Evolutionary conservation across 2,113 vertebrate species (phyloP).

Genomic region (Pollimyrus isidori): DNA sequence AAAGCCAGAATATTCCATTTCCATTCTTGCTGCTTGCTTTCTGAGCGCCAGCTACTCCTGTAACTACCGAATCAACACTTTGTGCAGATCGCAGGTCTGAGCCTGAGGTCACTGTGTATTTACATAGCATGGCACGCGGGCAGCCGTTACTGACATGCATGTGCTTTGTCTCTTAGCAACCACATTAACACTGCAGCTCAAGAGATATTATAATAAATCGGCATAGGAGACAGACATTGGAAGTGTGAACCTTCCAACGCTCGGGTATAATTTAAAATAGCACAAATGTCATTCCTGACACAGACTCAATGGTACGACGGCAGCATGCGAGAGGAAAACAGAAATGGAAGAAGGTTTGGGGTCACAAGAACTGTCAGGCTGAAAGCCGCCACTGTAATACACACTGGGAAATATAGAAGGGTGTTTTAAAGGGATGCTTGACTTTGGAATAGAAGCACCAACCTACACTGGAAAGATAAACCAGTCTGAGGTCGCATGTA

Average conservation of each 20-base stretch:
- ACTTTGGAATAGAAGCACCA: background rate
- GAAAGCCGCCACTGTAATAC: background rate
- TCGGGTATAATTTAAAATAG: background rate
- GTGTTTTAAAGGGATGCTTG: background rate
- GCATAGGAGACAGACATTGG: background rate
- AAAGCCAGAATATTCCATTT: background rate
- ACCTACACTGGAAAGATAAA: background rate
- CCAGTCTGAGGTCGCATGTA: background rate
- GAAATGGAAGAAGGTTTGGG: background rate
- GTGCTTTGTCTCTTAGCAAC: background rate
- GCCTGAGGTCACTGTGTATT: conserved; percentile 1
- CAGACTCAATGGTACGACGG: background rate
- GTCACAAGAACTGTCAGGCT: background rate
- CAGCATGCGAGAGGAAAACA: background rate
- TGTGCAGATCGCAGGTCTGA: background rate
- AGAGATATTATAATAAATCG: background rate
- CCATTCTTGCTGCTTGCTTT: background rate
- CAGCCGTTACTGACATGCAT: background rate
- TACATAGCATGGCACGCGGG: background rate
- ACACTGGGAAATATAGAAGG: background rate
- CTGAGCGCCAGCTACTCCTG: background rate
- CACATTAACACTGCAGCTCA: background rate
- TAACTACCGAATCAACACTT: background rate
- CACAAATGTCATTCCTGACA: background rate
- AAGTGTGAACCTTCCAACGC: background rate